Percentiles rank a stretch among this genome's conserved stretches.
phyloP scores from a whole-genome alignment of 2,113 vertebrate genomes.

The Silurus glanis region DNA sequence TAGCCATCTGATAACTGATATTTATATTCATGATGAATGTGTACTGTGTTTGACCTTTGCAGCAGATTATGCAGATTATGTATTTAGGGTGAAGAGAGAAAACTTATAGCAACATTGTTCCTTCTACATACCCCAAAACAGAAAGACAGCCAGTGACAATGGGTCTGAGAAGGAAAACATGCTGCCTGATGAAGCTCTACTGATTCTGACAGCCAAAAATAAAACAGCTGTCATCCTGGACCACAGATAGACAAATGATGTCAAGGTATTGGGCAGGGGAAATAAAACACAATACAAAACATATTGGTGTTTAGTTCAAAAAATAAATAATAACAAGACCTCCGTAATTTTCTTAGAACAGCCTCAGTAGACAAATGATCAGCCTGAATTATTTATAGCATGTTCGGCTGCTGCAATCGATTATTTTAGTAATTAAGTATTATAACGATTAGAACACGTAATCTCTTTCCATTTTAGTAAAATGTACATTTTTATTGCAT shows the following conservation, averaged over 20 bases:
- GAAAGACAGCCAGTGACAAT: not conserved
- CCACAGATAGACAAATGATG: conserved; percentile 7
- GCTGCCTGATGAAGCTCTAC: not conserved
- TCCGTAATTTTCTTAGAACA: no score
- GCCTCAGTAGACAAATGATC: no score
- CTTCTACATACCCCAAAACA: not conserved
- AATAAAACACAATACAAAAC: not conserved
- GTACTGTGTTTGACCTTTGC: not conserved
- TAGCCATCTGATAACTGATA: not conserved
- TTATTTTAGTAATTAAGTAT: no score
- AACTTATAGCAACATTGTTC: not conserved
- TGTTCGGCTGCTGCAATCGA: no score
- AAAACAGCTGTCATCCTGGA: conserved; percentile 23
- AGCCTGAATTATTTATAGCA: no score
- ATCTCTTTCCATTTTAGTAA: no score
- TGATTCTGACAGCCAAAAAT: conserved; percentile 5
- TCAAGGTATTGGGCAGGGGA: not conserved
- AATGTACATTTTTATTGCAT: no score
- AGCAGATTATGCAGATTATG: not conserved
- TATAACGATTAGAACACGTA: no score
- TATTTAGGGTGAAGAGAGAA: not conserved
- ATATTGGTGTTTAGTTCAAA: not conserved
- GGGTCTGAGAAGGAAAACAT: not conserved
- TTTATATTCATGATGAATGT: not conserved
- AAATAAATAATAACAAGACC: not conserved